Percentiles rank a stretch among this genome's conserved stretches.
Evolutionary conservation across 2,797 vertebrate species (phyloP).

Genomic region (Decapterus maruadsi): DNA sequence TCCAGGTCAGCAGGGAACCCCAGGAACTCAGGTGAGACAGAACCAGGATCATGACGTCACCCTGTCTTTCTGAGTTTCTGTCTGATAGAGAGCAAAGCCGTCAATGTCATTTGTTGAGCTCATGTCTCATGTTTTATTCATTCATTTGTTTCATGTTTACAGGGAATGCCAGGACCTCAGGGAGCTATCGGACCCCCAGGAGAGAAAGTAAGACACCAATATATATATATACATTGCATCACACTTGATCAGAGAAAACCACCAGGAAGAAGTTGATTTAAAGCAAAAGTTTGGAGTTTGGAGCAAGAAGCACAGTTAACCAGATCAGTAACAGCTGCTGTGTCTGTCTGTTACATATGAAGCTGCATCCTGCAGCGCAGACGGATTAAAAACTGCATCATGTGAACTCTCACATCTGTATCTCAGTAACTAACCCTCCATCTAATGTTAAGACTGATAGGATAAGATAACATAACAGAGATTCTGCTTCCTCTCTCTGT

Average conservation of each 20-base stretch:
- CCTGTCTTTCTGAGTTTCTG: not conserved
- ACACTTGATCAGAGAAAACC: not conserved
- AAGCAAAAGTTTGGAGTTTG: too few relatives aligned
- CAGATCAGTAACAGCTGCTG: too few relatives aligned
- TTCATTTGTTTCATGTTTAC: slow-evolving; percentile 25
- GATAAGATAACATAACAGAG: not conserved
- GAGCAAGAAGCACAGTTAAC: too few relatives aligned
- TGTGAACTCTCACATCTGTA: too few relatives aligned
- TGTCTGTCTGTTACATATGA: too few relatives aligned
- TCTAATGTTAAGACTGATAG: too few relatives aligned
- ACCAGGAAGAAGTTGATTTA: not conserved
- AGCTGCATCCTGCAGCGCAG: too few relatives aligned
- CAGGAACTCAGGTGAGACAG: slow-evolving; percentile 90
- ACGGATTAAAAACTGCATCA: too few relatives aligned
- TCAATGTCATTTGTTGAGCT: not conserved
- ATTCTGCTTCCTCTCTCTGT: too few relatives aligned
- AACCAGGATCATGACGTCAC: not conserved
- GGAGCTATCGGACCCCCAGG: slow-evolving; percentile 90
- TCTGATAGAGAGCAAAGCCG: not conserved
- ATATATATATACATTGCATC: not conserved
- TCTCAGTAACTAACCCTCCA: not conserved
- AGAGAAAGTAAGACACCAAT: slow-evolving; percentile 87
- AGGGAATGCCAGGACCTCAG: slow-evolving; percentile 93
- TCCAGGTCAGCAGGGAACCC: slow-evolving; percentile 91
- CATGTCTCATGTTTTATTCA: not conserved